Base-by-base conservation (phyloP, 1,140 invertebrate genomes). In the Atta colombica region DNA sequence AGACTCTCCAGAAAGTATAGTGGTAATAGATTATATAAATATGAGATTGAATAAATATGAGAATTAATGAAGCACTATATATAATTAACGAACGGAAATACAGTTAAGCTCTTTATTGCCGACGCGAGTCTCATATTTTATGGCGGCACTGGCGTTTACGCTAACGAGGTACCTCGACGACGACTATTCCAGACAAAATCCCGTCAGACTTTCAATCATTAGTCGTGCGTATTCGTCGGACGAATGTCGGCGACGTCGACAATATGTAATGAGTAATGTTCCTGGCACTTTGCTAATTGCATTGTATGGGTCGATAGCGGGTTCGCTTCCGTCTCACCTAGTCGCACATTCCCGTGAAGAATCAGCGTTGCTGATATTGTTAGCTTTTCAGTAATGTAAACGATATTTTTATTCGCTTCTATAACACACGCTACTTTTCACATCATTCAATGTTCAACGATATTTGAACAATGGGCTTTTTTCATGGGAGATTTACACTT, bases 231-330 rank as follows among this genome's bases (percentile, higher is more conserved):
- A 68, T 68, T 81, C 68, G 71, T 51, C 31, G 58, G 55, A 66
- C 77, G 63, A 58, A 74, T 68, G 65, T 75, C 60, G 85, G 55
- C 71, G 74, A 75, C 51, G 81, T 81, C 72, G 35, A 85, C 80
- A 89, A 89, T 84, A 77, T 86, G 77, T 86, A 91, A 91, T 68
- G 87, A 87, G 90, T 87, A 87, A 89, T 74, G 72, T 89, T 88
- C 77, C 74, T 72, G 65, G 86, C 84, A 90, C 89, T 91, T 91
- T 86, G 68, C 87, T 91, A 92, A 92, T 92, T 92, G 91, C 85
- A 75, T 86, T 71, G 71, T 75, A n/a, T 51, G 61, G 63, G 87
- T 85, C 75, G 72, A 85, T 68, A 78, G 28, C 18, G 72, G 8
- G 55, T 31, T 14, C 25, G 63, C 14, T 53, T 12, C 39, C 51